A percentile compares a stretch with the other conserved stretches of the same genome.
Conservation (phyloP, 2,113 vertebrate species). For the Anas platyrhynchos region DNA sequence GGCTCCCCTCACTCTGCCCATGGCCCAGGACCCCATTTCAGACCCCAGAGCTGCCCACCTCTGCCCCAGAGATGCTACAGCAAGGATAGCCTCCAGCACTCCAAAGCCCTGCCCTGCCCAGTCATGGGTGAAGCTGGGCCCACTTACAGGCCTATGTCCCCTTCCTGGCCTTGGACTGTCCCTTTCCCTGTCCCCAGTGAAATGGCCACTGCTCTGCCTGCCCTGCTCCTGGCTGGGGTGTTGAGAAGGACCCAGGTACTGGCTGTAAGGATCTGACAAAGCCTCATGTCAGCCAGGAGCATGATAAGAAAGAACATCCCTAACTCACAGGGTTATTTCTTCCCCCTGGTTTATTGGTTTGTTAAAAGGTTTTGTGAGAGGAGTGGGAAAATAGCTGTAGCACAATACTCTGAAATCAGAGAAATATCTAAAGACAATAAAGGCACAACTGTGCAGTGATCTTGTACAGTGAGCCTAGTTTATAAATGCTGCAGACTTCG, state of each 20-base stretch:
- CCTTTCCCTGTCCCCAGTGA: fast-evolving
- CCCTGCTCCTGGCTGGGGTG: not conserved
- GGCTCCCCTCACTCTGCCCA: not conserved
- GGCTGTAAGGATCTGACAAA: not conserved
- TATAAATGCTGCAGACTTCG: not conserved
- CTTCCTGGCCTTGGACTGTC: fast-evolving
- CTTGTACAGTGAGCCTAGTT: not conserved
- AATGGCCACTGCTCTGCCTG: not conserved
- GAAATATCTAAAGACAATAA: not conserved
- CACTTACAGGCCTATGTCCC: fast-evolving
- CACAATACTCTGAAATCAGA: not conserved
- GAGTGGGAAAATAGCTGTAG: not conserved
- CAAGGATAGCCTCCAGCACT: not conserved
- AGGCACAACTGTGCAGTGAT: not conserved
- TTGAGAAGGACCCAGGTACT: not conserved
- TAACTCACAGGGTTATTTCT: not conserved
- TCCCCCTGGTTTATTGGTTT: fast-evolving
- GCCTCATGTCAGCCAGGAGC: fast-evolving
- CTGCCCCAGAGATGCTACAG: fast-evolving
- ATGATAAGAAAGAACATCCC: not conserved
- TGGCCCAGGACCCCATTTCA: not conserved
- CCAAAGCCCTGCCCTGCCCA: fast-evolving
- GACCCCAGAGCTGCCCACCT: fast-evolving
- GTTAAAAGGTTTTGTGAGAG: not conserved
- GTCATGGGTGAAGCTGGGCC: too few relatives aligned